Conservation (phyloP, 1,140 invertebrate genomes). For the Brachionus paranguensis region DNA sequence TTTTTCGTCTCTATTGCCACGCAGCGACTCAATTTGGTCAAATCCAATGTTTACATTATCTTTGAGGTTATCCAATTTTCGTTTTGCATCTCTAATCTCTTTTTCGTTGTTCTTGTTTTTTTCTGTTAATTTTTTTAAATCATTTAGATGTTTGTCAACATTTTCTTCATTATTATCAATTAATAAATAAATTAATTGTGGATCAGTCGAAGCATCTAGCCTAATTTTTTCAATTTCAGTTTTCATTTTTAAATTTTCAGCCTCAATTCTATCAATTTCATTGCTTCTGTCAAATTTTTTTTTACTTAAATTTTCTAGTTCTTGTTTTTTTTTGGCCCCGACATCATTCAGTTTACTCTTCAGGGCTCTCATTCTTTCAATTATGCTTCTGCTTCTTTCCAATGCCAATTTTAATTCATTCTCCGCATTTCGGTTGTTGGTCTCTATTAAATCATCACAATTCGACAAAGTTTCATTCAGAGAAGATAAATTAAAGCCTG, state of each 20-base stretch:
- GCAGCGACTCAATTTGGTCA: constrained; percentile 12
- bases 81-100: constrained; percentile 4
- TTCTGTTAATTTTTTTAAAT: background rate
- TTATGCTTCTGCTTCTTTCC: background rate
- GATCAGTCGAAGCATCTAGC: background rate
- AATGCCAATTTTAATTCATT: background rate
- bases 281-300: background rate
- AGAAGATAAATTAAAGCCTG: background rate
- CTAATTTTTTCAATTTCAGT: background rate
- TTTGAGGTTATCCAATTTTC: background rate
- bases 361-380: background rate
- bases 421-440: background rate
- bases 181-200: background rate
- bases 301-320: background rate
- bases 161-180: background rate
- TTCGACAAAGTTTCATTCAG: constrained; percentile 8
- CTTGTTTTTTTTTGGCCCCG: background rate
- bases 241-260: background rate
- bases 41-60: constrained; percentile 2
- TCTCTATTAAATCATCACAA: background rate
- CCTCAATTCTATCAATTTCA: background rate
- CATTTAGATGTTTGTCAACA: background rate
- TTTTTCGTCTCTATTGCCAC: background rate
- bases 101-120: constrained; percentile 23
- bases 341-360: background rate